phyloP scores from a whole-genome alignment of 1,140 invertebrate genomes.

The Helicoverpa armigera region DNA sequence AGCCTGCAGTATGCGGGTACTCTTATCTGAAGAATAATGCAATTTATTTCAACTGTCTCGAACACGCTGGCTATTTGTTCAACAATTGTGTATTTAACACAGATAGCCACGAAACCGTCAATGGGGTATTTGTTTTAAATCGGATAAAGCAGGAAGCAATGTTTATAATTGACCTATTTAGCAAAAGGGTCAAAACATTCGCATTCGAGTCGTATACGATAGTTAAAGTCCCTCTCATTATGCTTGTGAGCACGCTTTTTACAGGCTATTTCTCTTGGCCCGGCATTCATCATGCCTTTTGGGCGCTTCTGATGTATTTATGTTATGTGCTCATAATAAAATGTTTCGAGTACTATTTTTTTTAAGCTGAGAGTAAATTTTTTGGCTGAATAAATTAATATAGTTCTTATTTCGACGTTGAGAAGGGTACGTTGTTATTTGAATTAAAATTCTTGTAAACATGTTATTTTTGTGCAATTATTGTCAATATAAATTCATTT shows the following conservation, averaged over 20 bases:
- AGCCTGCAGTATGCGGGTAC: too few species aligned
- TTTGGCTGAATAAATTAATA: background rate
- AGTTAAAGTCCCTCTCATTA: conserved; percentile 38
- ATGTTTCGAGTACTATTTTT: conserved; percentile 15
- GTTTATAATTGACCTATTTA: conserved; percentile 55
- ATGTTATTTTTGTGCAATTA: too few species aligned
- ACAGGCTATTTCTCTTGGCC: conserved; percentile 11
- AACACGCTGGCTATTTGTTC: background rate
- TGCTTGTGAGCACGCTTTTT: conserved; percentile 24
- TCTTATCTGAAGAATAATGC: conserved; percentile 11
- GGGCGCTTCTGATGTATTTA: background rate
- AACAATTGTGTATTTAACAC: background rate
- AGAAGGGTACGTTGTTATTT: too few species aligned
- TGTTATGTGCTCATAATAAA: conserved; percentile 1
- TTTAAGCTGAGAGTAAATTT: background rate
- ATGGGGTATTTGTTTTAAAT: conserved; percentile 8
- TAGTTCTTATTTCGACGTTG: background rate
- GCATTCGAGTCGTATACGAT: conserved; percentile 32
- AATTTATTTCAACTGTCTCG: conserved; percentile 19
- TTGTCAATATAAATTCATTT: too few species aligned
- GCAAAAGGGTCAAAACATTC: conserved; percentile 48
- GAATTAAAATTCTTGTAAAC: too few species aligned
- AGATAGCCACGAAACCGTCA: background rate
- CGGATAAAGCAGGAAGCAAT: conserved; percentile 41
- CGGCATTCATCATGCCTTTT: conserved; percentile 14